Conservation (phyloP, 1,140 invertebrate species). For the Tetramorium parvispinum region DNA sequence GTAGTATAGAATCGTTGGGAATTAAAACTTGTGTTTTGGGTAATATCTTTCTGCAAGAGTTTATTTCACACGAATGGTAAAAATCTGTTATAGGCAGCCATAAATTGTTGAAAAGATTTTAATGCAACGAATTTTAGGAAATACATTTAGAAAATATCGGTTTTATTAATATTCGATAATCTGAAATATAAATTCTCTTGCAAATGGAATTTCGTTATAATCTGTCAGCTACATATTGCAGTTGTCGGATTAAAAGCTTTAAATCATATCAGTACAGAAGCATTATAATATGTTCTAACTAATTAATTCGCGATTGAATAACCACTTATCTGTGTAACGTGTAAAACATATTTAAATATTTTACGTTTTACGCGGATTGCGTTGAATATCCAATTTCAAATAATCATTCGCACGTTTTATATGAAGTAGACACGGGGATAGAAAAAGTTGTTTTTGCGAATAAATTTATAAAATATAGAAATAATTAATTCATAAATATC, state of each 20-base stretch:
- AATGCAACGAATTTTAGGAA: background rate
- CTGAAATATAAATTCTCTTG: constrained; percentile 25
- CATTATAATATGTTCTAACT: constrained; percentile 20
- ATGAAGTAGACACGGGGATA: background rate
- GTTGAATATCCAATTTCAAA: background rate
- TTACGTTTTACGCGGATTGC: background rate
- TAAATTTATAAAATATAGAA: constrained; percentile 13
- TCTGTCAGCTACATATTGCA: constrained; percentile 24
- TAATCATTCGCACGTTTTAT: constrained; percentile 11
- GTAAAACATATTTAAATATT: constrained; percentile 39
- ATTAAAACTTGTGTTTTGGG: background rate
- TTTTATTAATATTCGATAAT: constrained; percentile 30
- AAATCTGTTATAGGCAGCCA: background rate
- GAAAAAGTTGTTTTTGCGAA: constrained; percentile 1
- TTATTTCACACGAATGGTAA: background rate
- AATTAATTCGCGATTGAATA: constrained; percentile 30
- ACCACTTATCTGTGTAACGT: background rate
- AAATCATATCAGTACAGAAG: constrained; percentile 27
- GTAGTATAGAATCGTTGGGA: background rate
- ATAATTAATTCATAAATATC: background rate
- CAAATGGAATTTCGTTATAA: constrained; percentile 27
- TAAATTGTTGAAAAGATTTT: constrained; percentile 10
- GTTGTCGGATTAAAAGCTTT: constrained; percentile 38
- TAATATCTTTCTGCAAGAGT: background rate
- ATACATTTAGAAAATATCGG: no score